These are phyloP conservation scores for Falco rusticolus DNA, from an alignment of 2,797 vertebrate genomes.

Conservation along the genomic window DNA sequence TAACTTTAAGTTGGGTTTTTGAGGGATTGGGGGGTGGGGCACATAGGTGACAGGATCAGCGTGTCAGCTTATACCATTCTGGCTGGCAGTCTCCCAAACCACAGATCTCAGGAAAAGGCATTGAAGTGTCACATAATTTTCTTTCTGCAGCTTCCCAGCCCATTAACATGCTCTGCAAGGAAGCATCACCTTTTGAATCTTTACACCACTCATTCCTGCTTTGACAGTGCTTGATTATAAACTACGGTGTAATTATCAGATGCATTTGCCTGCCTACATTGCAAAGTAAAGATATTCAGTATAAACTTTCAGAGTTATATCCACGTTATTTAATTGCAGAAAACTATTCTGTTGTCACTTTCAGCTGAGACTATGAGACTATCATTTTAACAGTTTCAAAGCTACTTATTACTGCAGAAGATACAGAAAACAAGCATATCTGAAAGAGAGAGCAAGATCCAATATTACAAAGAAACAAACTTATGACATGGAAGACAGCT, in stretches of 20 bases:
- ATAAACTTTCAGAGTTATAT: background rate
- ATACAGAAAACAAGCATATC: background rate
- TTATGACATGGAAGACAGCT: slow-evolving; percentile 14
- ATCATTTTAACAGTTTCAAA: slow-evolving; percentile 42
- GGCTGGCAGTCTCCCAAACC: background rate
- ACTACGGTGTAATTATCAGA: background rate
- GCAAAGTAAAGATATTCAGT: background rate
- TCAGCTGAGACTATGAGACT: background rate
- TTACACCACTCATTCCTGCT: background rate
- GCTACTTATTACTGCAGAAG: background rate
- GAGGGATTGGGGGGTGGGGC: background rate
- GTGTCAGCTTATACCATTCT: background rate
- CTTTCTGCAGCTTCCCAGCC: background rate
- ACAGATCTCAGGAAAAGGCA: background rate
- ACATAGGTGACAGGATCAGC: fast-evolving
- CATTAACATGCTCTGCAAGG: background rate
- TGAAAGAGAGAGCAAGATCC: background rate
- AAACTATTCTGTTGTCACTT: background rate
- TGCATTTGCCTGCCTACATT: background rate
- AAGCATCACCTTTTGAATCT: slow-evolving; percentile 7
- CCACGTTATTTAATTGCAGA: background rate
- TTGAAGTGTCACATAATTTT: background rate
- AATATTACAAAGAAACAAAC: slow-evolving; percentile 11
- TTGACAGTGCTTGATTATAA: slow-evolving; percentile 23
- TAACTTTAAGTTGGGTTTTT: background rate